A percentile compares a stretch with the other conserved stretches of the same genome.
These are phyloP conservation scores for Eurytoma adleriae DNA, from an alignment of 2,888 invertebrate species.

Conservation along the genomic window DNA sequence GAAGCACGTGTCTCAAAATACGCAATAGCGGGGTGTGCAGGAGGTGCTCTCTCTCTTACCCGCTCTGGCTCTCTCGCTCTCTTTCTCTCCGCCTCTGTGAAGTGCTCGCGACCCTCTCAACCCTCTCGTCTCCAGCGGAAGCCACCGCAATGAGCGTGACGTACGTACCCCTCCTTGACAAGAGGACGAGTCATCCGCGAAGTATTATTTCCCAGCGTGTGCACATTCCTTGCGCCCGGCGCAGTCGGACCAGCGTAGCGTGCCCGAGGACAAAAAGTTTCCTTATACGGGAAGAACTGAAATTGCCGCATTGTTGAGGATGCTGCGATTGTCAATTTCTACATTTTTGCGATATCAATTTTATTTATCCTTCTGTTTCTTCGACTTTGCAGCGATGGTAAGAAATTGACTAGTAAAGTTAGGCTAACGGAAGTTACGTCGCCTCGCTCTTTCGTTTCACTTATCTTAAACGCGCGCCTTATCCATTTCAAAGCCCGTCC, in stretches of 20 bases:
- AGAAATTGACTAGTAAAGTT: no score
- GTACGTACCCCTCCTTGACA: slow-evolving; percentile 59
- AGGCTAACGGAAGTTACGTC: not conserved
- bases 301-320: no score
- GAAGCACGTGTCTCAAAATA: slow-evolving; percentile 59
- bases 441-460: not conserved
- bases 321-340: no score
- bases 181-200: slow-evolving; percentile 62
- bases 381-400: no score
- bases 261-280: not conserved
- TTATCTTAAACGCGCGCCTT: slow-evolving; percentile 53
- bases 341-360: no score
- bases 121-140: slow-evolving; percentile 63
- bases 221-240: slow-evolving; percentile 16
- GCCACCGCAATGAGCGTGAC: slow-evolving; percentile 63
- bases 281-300: no score
- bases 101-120: slow-evolving; percentile 56
- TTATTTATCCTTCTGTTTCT: no score
- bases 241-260: not conserved
- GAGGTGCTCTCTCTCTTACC: slow-evolving; percentile 25
- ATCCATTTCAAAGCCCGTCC: slow-evolving; percentile 51
- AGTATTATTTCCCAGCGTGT: slow-evolving; percentile 58
- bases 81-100: slow-evolving; percentile 28
- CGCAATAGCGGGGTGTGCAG: slow-evolving; percentile 54
- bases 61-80: not conserved